Base-by-base conservation (phyloP, 2,113 vertebrate species). In the Brachyhypopomus gauderio region DNA sequence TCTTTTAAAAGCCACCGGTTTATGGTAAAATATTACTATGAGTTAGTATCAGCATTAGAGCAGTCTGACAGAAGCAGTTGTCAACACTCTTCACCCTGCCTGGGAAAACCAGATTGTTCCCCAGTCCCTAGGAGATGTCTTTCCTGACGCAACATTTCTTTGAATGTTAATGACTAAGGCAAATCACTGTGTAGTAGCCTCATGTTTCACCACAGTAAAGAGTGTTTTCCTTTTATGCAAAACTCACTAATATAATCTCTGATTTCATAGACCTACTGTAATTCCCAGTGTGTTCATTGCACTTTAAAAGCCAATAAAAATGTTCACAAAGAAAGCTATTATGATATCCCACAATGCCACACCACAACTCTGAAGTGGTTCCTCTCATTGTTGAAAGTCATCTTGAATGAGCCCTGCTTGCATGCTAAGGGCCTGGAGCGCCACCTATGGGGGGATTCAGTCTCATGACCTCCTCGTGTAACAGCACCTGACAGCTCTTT, bases 381-480 rank as follows among this genome's bases (percentile, higher is more conserved):
- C 45, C 2, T 3, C 55, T 59, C 58, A 20, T 56, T 56, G 64
- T 16, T 23, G 1, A 56, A 58, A 66, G 56, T 69, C 30, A 60
- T 19, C 22, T 36, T 3, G 12, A 55, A 5, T 25, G 14, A 66
- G 30, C n/a, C 11, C 12, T 12, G 17, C 19, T 59, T 64, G 20
- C 23, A 30, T 38, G 23, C 59, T 23, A 17, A 77, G 75, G 72
- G 52, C 76, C 22, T 60, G 72, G 38, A 84, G 73, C 70, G 80
- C 84, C 84, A 81, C 62, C 79, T 84, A 64, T 78, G 66, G 82
- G 23, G 30, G 1, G 8, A 1, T 72, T 45, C 19, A 52, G 23
- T 45, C 30, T 34, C 30, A 69, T 59, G 36, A 70, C 23, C 60
- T 12, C 59, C 74, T 16, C 55, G 17, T 22, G 34, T 77, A 34